Conservation (phyloP, 2,888 invertebrate species). For the Erebia ligea region DNA sequence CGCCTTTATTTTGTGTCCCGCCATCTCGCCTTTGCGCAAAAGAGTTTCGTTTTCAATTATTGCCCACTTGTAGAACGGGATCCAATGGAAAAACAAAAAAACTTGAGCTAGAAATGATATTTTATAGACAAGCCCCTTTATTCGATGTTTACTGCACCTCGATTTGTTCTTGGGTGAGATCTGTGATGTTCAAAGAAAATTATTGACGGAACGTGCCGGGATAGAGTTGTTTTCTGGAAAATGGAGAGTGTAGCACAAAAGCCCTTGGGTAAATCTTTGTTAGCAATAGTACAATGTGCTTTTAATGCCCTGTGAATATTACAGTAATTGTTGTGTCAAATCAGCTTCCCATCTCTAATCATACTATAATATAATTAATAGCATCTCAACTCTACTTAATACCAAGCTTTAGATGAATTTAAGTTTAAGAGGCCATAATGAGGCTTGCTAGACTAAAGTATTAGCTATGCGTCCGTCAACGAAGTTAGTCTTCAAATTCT, state of each 20-base stretch:
- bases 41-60: conserved; percentile 83
- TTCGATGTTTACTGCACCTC: conserved; percentile 78
- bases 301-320: conserved; percentile 51
- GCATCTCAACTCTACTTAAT: conserved; percentile 66
- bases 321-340: conserved; percentile 47
- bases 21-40: conserved; percentile 74
- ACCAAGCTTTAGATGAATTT: conserved; percentile 70
- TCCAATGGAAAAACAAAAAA: conserved; percentile 74
- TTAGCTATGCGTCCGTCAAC: conserved; percentile 63
- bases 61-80: conserved; percentile 82
- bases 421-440: conserved; percentile 70
- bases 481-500: conserved; percentile 46
- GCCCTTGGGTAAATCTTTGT: conserved; percentile 54
- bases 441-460: conserved; percentile 70
- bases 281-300: conserved; percentile 55
- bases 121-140: conserved; percentile 79
- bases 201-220: conserved; percentile 80
- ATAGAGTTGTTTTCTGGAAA: conserved; percentile 58
- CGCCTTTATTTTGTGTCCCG: conserved; percentile 81
- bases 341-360: conserved; percentile 55
- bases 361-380: conserved; percentile 69
- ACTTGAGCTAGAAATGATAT: conserved; percentile 76
- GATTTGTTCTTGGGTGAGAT: conserved; percentile 76
- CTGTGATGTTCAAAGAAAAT: conserved; percentile 78
- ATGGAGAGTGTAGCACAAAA: conserved; percentile 55